Conservation (phyloP, 1,140 invertebrate species). For the Eubasilissa regina region DNA sequence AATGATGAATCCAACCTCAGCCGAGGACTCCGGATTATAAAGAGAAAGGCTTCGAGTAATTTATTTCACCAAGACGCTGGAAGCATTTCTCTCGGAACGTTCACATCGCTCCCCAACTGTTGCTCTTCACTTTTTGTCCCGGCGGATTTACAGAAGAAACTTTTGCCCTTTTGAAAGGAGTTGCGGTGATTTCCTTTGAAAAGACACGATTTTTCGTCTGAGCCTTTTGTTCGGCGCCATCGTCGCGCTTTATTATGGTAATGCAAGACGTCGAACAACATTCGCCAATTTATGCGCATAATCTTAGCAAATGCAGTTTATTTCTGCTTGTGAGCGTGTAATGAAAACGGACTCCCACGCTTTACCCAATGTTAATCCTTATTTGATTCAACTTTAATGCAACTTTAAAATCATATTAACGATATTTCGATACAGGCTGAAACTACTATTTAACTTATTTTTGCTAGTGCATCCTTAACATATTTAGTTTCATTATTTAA, state of each 20-base stretch:
- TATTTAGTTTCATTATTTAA: too few species aligned
- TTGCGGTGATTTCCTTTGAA: neutral
- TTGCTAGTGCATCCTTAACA: too few species aligned
- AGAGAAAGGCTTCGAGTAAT: neutral
- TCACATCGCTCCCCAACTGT: neutral
- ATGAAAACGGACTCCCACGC: too few species aligned
- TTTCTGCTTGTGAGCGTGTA: neutral
- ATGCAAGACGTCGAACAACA: neutral
- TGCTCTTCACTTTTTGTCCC: neutral
- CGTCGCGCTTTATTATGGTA: constrained; percentile 22
- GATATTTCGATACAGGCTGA: too few species aligned
- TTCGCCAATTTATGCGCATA: constrained; percentile 12
- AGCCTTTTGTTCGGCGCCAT: neutral
- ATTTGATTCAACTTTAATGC: too few species aligned
- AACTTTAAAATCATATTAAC: too few species aligned
- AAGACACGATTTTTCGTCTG: neutral
- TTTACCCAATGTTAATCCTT: too few species aligned
- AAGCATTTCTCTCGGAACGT: neutral
- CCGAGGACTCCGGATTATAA: too few species aligned
- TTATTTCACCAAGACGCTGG: constrained; percentile 44
- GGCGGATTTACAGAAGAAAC: neutral
- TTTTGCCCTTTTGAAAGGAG: neutral
- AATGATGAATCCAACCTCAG: too few species aligned
- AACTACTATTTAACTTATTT: too few species aligned
- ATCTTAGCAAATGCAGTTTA: constrained; percentile 10